phyloP scores from a whole-genome alignment of 1,140 invertebrate genomes.

The Cydia splendana region DNA sequence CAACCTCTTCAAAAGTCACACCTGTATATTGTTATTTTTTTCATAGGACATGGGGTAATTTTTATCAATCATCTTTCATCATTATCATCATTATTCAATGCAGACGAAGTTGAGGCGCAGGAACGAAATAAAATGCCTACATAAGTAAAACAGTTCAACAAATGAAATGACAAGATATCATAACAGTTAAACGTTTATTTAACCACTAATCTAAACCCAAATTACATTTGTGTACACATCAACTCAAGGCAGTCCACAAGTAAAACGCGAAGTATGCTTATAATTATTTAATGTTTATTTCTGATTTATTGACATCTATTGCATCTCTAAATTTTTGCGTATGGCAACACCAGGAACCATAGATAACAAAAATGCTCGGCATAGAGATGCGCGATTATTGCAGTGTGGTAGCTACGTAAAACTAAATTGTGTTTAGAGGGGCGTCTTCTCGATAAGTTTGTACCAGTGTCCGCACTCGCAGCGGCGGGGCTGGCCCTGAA shows the following conservation, averaged over 20 bases:
- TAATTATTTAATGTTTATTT: conserved; percentile 64
- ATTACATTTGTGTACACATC: conserved; percentile 23
- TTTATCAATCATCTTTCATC: too few relatives aligned
- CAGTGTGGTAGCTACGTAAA: conserved; percentile 63
- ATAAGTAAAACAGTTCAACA: neutral
- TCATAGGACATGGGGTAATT: too few relatives aligned
- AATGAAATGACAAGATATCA: conserved; percentile 22
- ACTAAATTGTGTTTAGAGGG: conserved; percentile 80
- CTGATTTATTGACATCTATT: conserved; percentile 49
- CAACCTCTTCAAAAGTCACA: too few relatives aligned
- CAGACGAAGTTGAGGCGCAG: too few relatives aligned
- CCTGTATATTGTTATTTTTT: too few relatives aligned
- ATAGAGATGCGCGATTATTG: conserved; percentile 52
- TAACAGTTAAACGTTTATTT: conserved; percentile 31
- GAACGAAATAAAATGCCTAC: neutral
- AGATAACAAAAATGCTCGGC: conserved; percentile 42
- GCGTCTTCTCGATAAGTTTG: conserved; percentile 89
- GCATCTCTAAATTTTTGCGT: conserved; percentile 48
- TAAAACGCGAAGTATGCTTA: conserved; percentile 72
- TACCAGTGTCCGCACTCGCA: conserved; percentile 99
- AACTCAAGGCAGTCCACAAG: conserved; percentile 50
- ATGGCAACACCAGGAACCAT: conserved; percentile 48
- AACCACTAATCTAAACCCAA: conserved; percentile 30
- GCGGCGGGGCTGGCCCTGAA: conserved; percentile 90
- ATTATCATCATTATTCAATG: too few relatives aligned